These are phyloP conservation scores for Aleiodes leptofemur DNA, from an alignment of 2,888 invertebrate species.

Conservation along the genomic window DNA sequence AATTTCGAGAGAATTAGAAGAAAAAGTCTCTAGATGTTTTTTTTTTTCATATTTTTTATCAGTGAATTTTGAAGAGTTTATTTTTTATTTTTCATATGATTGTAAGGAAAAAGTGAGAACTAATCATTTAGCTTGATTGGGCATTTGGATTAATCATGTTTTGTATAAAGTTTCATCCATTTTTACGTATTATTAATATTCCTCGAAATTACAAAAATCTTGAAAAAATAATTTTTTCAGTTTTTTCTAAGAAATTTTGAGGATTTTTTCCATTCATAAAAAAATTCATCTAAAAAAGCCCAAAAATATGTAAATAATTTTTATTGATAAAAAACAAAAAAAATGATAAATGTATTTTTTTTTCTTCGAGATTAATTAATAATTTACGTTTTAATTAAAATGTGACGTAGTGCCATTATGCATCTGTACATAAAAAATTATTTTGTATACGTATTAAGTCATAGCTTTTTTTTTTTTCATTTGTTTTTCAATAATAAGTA, in stretches of 20 bases:
- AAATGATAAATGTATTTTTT: constrained; percentile 45
- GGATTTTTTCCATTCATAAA: background rate
- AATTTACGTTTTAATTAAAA: constrained; percentile 55
- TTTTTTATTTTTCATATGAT: constrained; percentile 53
- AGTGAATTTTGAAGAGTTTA: constrained; percentile 54
- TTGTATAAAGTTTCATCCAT: constrained; percentile 26
- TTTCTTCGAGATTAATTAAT: constrained; percentile 52
- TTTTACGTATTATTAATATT: background rate
- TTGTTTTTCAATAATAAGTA: constrained; percentile 10
- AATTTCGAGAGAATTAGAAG: background rate
- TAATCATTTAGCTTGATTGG: constrained; percentile 24
- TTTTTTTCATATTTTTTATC: constrained; percentile 11
- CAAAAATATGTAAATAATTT: constrained; percentile 48
- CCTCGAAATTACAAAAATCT: background rate
- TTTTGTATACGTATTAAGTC: constrained; percentile 33
- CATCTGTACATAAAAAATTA: constrained; percentile 55
- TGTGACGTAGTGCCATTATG: constrained; percentile 66
- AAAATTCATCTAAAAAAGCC: constrained; percentile 35
- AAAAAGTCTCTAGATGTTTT: background rate
- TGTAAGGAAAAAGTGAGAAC: constrained; percentile 28
- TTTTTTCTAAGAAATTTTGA: background rate
- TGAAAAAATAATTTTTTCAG: background rate
- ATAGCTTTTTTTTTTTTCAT: constrained; percentile 43
- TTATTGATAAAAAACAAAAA: constrained; percentile 26
- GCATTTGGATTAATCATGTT: constrained; percentile 26